Conservation (phyloP, 1,140 invertebrate species). For the Laupala kohalensis region DNA sequence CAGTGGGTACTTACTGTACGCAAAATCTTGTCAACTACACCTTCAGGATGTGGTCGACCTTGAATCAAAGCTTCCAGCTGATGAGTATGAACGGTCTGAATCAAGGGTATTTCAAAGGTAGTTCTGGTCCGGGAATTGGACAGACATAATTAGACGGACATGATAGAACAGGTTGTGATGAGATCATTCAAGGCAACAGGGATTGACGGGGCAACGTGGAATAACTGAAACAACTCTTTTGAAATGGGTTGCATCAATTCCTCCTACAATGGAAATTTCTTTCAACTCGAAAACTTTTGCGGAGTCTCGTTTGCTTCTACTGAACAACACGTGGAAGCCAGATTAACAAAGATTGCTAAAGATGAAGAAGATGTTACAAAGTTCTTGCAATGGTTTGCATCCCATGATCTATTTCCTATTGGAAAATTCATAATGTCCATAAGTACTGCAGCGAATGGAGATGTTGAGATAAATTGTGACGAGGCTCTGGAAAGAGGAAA, state of each 20-base stretch:
- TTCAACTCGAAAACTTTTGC: conserved; percentile 23
- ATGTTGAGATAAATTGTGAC: background rate
- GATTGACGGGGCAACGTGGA: no score
- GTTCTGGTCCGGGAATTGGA: no score
- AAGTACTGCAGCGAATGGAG: background rate
- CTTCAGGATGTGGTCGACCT: no score
- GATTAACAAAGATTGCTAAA: conserved; percentile 25
- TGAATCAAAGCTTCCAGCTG: no score
- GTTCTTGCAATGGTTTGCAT: conserved; percentile 25
- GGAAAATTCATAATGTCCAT: background rate
- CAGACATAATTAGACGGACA: no score
- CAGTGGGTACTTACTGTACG: conserved; percentile 28
- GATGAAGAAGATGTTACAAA: conserved; percentile 24
- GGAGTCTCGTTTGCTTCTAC: conserved; percentile 22
- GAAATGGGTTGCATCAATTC: conserved; percentile 27
- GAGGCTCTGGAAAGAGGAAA: no score
- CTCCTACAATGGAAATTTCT: conserved; percentile 18
- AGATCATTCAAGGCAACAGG: no score
- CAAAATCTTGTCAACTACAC: conserved; percentile 31
- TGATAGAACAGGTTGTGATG: no score
- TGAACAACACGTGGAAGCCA: conserved; percentile 30
- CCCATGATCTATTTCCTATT: conserved; percentile 7
- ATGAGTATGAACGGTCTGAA: no score
- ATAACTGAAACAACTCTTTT: no score
- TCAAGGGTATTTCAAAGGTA: no score